Evolutionary conservation across 2,797 vertebrate species (phyloP), one percentile per base, ranked within the genome.

Genomic region (Hafferia zeledoni): DNA sequence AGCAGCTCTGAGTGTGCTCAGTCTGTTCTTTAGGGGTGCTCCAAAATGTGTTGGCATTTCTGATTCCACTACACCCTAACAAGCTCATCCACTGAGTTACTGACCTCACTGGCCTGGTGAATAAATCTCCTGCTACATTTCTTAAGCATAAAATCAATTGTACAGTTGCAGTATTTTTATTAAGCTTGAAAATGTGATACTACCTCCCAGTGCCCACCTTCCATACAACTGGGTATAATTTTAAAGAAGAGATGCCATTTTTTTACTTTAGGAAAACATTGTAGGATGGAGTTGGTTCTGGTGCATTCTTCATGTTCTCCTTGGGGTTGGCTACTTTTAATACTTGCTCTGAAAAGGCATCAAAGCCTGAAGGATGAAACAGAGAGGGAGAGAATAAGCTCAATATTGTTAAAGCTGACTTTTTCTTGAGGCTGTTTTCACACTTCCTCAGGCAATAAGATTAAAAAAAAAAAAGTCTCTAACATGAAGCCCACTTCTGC

Each of bases 371-470:
- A 87, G 71, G 83, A 88, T 80, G 52, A 76, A 83, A 63, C 78
- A 75, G 64, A 85, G 76, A 59, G 52, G 87, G 53, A 85, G 83
- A 79, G 83, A 93, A 85, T 53, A 33, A 91, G 55, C 76, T 89
- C 63, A 6, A 3, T 85, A 76, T 60, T 83, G 70, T 86, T 60
- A 46, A 46, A 90, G 82, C 61, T 14, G 55, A 44, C 81, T 94
- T 77, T 71, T 80, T 93, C 87, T 77, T 65, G 31, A 60, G 94
- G 82, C 94, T 95, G 74, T 95, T 92, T 97, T 95, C 93, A 87
- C 93, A 93, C 92, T 94, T 97, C 96, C 95, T 94, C 63, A 13
- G 95, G 97, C 69, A 60, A 79, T 91, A 81, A 86, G 96, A 95
- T 89, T 95, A 49, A 83, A 67, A 86, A 74, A 87, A 87, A 37